These are phyloP conservation scores for Hyla sarda DNA, from an alignment of 2,113 vertebrate genomes.

Conservation along the genomic window DNA sequence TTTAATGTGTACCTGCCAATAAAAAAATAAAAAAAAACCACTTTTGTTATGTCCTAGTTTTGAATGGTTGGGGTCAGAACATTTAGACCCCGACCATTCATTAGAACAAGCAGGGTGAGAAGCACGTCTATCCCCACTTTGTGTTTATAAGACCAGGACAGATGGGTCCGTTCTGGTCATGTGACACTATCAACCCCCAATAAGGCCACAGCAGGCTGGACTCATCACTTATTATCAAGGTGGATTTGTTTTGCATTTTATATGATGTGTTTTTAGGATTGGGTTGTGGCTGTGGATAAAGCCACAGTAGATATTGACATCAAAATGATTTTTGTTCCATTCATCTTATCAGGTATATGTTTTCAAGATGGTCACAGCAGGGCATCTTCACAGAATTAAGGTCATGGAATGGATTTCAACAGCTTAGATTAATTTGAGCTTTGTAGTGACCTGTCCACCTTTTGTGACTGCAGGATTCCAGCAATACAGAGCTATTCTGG, in stretches of 20 bases:
- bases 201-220: background rate
- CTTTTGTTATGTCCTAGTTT: no score
- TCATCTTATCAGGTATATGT: background rate
- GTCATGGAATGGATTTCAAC: background rate
- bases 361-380: background rate
- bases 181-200: no score
- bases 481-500: background rate
- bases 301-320: background rate
- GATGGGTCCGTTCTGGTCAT: no score
- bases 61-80: no score
- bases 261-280: background rate
- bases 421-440: background rate
- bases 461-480: background rate
- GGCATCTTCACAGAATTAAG: background rate
- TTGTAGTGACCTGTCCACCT: conserved; percentile 3
- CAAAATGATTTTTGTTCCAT: background rate
- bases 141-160: no score
- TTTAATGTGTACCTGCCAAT: no score
- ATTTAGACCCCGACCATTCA: no score
- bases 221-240: background rate
- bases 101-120: no score
- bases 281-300: background rate
- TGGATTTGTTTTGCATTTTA: background rate
- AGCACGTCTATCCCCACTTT: no score
- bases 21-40: no score